Conservation (phyloP, 2,113 vertebrate genomes). For the Tringa solitaria region DNA sequence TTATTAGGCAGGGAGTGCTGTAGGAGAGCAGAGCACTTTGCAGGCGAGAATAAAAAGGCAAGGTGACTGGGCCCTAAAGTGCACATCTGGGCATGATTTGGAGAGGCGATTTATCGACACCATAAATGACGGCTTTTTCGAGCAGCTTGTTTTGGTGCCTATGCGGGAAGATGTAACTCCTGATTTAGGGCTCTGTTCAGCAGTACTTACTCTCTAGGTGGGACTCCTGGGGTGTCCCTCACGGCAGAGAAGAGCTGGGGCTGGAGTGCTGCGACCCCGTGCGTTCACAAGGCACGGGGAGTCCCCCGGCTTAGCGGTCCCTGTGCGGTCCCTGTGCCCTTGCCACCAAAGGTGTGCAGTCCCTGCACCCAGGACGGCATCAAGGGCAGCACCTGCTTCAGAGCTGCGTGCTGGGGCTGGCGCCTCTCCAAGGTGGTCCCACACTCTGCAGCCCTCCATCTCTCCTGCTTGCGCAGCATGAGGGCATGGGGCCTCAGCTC, state of each 20-base stretch:
- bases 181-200: slow-evolving; percentile 45
- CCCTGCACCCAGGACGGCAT: accelerated
- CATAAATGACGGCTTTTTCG: slow-evolving; percentile 38
- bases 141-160: slow-evolving; percentile 59
- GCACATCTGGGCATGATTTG: slow-evolving; percentile 59
- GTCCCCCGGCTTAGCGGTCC: no score
- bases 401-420: accelerated
- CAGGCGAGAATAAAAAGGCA: slow-evolving; percentile 48
- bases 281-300: accelerated
- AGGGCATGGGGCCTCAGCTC: accelerated
- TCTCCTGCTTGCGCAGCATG: not conserved
- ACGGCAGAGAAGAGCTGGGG: not conserved
- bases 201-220: not conserved
- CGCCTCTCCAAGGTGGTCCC: not conserved
- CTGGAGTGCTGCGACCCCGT: not conserved
- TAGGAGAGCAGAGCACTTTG: not conserved
- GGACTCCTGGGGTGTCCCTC: not conserved
- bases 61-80: slow-evolving; percentile 62
- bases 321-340: not conserved
- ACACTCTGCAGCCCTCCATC: not conserved
- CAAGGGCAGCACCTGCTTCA: not conserved
- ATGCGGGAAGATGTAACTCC: not conserved
- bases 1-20: slow-evolving; percentile 6
- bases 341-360: accelerated
- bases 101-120: slow-evolving; percentile 56